phyloP scores from a whole-genome alignment of 2,888 invertebrate species.

The Acanthoscelides obtectus region DNA sequence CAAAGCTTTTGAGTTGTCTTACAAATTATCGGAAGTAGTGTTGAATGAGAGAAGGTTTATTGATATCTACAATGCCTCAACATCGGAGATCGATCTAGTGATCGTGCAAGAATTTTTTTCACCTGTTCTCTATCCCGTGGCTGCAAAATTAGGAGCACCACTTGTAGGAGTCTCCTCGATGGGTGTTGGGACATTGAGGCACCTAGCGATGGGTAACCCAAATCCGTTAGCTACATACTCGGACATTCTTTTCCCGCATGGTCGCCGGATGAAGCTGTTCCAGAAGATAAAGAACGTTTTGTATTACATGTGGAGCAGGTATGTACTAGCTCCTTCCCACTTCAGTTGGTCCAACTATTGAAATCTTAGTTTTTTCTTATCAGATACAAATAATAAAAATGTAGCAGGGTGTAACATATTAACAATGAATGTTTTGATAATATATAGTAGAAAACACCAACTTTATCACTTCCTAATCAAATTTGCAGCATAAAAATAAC shows the following conservation, averaged over 20 bases:
- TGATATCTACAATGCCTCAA: conserved; percentile 25
- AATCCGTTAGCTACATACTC: conserved; percentile 31
- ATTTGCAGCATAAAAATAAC: no score
- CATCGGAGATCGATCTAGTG: conserved; percentile 31
- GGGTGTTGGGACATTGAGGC: conserved; percentile 29
- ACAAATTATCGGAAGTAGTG: conserved; percentile 25
- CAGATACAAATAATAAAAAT: no score
- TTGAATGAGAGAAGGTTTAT: conserved; percentile 27
- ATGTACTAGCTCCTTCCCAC: no score
- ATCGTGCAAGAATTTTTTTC: conserved; percentile 31
- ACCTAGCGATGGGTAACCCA: conserved; percentile 32
- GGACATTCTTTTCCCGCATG: conserved; percentile 32
- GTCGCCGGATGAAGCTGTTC: conserved; percentile 41
- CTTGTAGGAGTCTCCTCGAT: conserved; percentile 33
- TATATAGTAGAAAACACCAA: no score
- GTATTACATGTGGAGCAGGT: conserved; percentile 30
- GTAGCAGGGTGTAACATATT: no score
- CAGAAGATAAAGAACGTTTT: conserved; percentile 34
- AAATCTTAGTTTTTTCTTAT: no score
- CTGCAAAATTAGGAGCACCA: conserved; percentile 28
- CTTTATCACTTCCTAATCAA: no score
- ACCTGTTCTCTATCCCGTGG: conserved; percentile 28
- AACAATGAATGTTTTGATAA: no score
- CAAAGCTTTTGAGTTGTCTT: conserved; percentile 25
- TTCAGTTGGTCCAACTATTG: no score